These are phyloP conservation scores for Drosophila glabriapex DNA, from an alignment of 2,888 invertebrate species.

Conservation along the genomic window DNA sequence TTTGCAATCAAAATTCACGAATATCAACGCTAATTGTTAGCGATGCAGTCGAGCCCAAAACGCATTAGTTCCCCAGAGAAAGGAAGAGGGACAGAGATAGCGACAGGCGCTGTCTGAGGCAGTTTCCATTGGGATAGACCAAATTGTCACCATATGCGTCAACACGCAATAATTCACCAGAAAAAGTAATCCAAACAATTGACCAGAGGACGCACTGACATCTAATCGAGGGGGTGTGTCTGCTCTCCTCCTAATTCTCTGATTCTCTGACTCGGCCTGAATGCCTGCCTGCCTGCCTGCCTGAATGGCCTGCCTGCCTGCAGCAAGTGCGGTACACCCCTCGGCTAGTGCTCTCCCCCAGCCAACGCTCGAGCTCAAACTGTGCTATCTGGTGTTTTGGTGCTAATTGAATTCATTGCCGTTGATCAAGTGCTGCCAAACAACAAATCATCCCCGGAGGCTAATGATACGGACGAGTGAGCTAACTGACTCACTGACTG, in stretches of 20 bases:
- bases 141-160: conserved; percentile 86
- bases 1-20: conserved; percentile 79
- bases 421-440: conserved; percentile 82
- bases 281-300: conserved; percentile 15
- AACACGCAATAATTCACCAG: conserved; percentile 86
- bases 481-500: conserved; percentile 55
- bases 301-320: conserved; percentile 22
- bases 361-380: conserved; percentile 16
- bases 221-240: conserved; percentile 80
- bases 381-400: conserved; percentile 69
- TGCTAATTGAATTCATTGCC: conserved; percentile 82
- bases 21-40: conserved; percentile 81
- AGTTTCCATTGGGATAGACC: conserved; percentile 34
- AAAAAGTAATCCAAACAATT: conserved; percentile 85
- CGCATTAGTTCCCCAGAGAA: conserved; percentile 60
- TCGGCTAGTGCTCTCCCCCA: background rate
- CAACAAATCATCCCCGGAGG: conserved; percentile 80
- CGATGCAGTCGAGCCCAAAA: conserved; percentile 55
- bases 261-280: conserved; percentile 3
- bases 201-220: conserved; percentile 74
- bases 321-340: conserved; percentile 60
- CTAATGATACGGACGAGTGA: conserved; percentile 77
- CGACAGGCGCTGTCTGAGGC: background rate
- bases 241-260: conserved; percentile 28
- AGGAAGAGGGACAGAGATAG: conserved; percentile 19